A percentile compares a stretch with the other conserved stretches of the same genome.
Conservation (phyloP, 2,113 vertebrate species). For the Entosphenus tridentatus region DNA sequence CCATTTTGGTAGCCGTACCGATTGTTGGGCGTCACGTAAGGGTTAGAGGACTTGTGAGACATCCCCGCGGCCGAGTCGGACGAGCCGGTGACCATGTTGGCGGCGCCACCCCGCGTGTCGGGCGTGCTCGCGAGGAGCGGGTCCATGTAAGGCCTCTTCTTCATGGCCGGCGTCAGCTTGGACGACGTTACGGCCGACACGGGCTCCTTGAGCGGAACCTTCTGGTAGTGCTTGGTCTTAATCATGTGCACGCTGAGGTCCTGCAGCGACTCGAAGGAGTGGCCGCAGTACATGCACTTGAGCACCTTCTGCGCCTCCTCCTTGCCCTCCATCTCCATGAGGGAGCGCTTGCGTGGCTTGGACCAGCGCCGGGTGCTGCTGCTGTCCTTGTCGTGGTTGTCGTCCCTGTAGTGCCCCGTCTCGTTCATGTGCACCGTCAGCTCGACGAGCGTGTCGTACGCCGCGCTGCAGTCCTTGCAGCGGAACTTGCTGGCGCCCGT, state of each 20-base stretch:
- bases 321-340: conserved; percentile 98
- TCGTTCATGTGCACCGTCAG: conserved; percentile 97
- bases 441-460: conserved; percentile 86
- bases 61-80: conserved; percentile 38
- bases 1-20: conserved; percentile 98
- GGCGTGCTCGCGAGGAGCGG: conserved; percentile 64
- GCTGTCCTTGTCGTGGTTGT: conserved; percentile 75
- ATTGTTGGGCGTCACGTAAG: conserved; percentile 92
- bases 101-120: conserved; percentile 23
- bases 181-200: conserved; percentile 62
- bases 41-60: conserved; percentile 61
- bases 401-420: conserved; percentile 87
- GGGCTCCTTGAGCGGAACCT: conserved; percentile 99
- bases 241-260: conserved; percentile 99
- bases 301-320: conserved; percentile 96
- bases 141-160: conserved; percentile 78
- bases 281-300: conserved; percentile 98
- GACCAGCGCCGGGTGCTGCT: conserved; percentile 84
- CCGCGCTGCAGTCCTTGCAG: conserved; percentile 91
- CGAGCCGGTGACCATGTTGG: conserved; percentile 11
- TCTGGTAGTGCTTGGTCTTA: conserved; percentile 99
- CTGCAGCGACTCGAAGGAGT: conserved; percentile 91
- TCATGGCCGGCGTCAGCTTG: conserved; percentile 77
- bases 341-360: conserved; percentile 79
- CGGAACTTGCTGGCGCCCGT: conserved; percentile 95